A percentile compares a stretch with the other conserved stretches of the same genome.
Evolutionary conservation across 2,113 vertebrate genomes (phyloP).

Genomic region (Ammodytes dubius): DNA sequence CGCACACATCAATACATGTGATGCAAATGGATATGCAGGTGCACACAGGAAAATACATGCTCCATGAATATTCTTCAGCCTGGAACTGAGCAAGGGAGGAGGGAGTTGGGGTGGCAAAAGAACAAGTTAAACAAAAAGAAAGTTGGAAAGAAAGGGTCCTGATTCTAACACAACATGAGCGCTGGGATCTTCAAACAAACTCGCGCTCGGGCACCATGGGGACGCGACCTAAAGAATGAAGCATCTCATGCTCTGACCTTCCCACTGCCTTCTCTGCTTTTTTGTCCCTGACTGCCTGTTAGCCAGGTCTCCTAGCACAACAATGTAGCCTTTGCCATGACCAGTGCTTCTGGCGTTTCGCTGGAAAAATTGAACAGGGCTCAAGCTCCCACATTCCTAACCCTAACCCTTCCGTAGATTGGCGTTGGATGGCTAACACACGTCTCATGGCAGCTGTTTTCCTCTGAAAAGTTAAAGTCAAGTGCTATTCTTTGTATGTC

Average conservation of each 20-base stretch:
- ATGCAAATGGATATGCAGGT: slow-evolving; percentile 5
- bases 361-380: slow-evolving; percentile 88
- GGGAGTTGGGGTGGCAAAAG: slow-evolving; percentile 22
- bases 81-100: slow-evolving; percentile 33
- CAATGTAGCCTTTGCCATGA: slow-evolving; percentile 89
- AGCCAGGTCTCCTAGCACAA: slow-evolving; percentile 87
- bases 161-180: slow-evolving; percentile 85
- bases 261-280: slow-evolving; percentile 78
- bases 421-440: slow-evolving; percentile 37
- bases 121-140: slow-evolving; percentile 36
- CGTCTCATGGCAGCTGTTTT: slow-evolving; percentile 30
- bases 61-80: slow-evolving; percentile 42
- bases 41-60: slow-evolving; percentile 5
- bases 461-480: background rate
- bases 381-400: slow-evolving; percentile 33
- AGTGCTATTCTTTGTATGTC: background rate
- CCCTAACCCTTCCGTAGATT: background rate
- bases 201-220: slow-evolving; percentile 89
- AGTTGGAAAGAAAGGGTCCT: slow-evolving; percentile 47
- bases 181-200: slow-evolving; percentile 99
- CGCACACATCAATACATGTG: background rate
- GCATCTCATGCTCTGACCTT: slow-evolving; percentile 86
- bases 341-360: slow-evolving; percentile 85
- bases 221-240: slow-evolving; percentile 88
- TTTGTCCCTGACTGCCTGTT: slow-evolving; percentile 87